Percentiles rank a stretch among this genome's conserved stretches.
Conservation (phyloP, 2,113 vertebrate species). For the Myodes glareolus region DNA sequence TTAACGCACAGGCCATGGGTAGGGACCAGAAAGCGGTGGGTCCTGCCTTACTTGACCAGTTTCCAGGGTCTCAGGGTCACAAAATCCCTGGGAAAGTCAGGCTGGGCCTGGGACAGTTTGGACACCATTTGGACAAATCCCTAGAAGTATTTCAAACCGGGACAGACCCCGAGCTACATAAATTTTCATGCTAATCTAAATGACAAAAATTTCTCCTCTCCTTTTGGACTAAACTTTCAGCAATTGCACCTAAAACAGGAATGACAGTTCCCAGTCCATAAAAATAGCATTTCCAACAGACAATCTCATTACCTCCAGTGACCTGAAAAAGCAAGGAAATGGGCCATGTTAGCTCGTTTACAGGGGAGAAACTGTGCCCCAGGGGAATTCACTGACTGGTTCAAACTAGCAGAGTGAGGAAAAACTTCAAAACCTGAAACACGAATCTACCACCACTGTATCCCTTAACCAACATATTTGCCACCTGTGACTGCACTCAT, state of each 20-base stretch:
- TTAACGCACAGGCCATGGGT: accelerated
- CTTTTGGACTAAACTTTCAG: not conserved
- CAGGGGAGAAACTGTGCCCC: not conserved
- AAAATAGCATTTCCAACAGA: not conserved
- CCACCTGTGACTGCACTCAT: not conserved
- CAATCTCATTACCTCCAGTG: not conserved
- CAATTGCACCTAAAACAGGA: not conserved
- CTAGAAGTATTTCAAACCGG: not conserved
- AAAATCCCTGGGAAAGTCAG: not conserved
- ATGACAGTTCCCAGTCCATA: not conserved
- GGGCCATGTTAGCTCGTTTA: not conserved
- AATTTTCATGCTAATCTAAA: not conserved
- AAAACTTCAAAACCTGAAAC: not conserved
- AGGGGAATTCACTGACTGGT: not conserved
- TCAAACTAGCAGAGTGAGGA: not conserved
- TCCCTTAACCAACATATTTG: not conserved
- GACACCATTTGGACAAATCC: not conserved
- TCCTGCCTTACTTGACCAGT: accelerated
- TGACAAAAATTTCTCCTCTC: not conserved
- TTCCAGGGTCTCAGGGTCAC: not conserved
- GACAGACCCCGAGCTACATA: accelerated
- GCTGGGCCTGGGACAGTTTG: not conserved
- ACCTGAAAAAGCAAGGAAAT: not conserved
- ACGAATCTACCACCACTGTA: not conserved
- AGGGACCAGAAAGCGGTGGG: accelerated